Percentiles rank a stretch among this genome's conserved stretches.
Conservation (phyloP, 1,140 invertebrate genomes). For the Drosophila prosaltans region DNA sequence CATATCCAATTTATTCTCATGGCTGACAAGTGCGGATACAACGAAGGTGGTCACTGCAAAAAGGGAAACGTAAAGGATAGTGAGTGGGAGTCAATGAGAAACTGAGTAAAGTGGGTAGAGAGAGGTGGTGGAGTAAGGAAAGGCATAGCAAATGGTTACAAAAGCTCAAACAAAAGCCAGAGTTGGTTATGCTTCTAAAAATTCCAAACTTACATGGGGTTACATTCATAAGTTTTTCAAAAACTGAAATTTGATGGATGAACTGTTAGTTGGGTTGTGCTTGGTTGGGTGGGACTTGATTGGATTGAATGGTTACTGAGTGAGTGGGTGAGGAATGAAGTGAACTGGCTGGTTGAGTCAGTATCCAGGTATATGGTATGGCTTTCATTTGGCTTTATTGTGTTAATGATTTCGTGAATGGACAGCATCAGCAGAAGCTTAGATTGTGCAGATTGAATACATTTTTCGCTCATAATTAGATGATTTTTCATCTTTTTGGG, state of each 20-base stretch:
- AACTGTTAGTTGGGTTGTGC: neutral
- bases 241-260: neutral
- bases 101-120: neutral
- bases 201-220: neutral
- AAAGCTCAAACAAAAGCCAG: slow-evolving; percentile 2
- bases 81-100: slow-evolving; percentile 1
- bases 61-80: slow-evolving; percentile 5
- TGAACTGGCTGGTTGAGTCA: neutral
- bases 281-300: neutral
- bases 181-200: slow-evolving; percentile 18
- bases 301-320: too few relatives aligned
- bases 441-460: neutral
- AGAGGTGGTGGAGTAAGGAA: neutral
- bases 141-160: slow-evolving; percentile 13
- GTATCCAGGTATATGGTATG: neutral
- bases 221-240: slow-evolving; percentile 14
- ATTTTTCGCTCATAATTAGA: slow-evolving; percentile 3
- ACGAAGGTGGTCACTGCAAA: slow-evolving; percentile 91
- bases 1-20: slow-evolving; percentile 93
- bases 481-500: neutral
- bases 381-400: neutral
- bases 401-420: slow-evolving; percentile 1
- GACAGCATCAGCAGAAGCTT: neutral
- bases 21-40: slow-evolving; percentile 90
- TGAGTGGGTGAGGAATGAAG: too few relatives aligned